These are phyloP conservation scores for Euphydryas editha DNA, from an alignment of 2,888 invertebrate species.

Conservation along the genomic window DNA sequence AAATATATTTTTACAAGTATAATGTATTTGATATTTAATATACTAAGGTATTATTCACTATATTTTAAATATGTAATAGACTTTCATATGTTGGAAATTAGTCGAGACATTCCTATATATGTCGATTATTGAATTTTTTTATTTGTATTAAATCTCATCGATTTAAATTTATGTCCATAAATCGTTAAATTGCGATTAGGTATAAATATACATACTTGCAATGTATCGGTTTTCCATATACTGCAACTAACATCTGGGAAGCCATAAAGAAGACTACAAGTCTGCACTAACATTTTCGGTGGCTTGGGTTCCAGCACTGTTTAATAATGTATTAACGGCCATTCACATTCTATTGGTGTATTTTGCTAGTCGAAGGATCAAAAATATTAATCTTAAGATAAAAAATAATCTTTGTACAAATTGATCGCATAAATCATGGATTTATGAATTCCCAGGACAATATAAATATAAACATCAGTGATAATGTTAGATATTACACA, in stretches of 20 bases:
- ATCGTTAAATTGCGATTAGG: not conserved
- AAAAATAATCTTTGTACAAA: conserved; percentile 35
- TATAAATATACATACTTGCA: not conserved
- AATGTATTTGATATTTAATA: conserved; percentile 13
- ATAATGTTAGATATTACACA: conserved; percentile 29
- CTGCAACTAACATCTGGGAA: conserved; percentile 36
- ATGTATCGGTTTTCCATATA: conserved; percentile 23
- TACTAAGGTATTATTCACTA: conserved; percentile 12
- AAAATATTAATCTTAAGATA: conserved; percentile 24
- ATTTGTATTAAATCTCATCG: conserved; percentile 2
- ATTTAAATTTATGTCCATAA: conserved; percentile 1
- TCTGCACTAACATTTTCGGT: conserved; percentile 48
- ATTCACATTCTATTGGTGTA: conserved; percentile 38
- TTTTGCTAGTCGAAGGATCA: conserved; percentile 40
- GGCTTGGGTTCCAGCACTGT: conserved; percentile 48
- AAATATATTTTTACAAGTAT: conserved; percentile 21
- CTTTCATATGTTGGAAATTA: conserved; percentile 2
- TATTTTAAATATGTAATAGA: conserved; percentile 8
- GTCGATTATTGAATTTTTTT: not conserved
- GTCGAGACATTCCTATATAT: conserved; percentile 14
- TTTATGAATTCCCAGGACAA: conserved; percentile 42
- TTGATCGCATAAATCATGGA: conserved; percentile 37
- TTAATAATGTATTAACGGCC: conserved; percentile 19
- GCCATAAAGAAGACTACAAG: conserved; percentile 20
- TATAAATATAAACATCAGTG: conserved; percentile 38